Percentiles rank a stretch among this genome's conserved stretches.
Evolutionary conservation across 37 sponge, comb jelly and placozoan genomes (phyloP).

Genomic region (Bolinopsis microptera): DNA sequence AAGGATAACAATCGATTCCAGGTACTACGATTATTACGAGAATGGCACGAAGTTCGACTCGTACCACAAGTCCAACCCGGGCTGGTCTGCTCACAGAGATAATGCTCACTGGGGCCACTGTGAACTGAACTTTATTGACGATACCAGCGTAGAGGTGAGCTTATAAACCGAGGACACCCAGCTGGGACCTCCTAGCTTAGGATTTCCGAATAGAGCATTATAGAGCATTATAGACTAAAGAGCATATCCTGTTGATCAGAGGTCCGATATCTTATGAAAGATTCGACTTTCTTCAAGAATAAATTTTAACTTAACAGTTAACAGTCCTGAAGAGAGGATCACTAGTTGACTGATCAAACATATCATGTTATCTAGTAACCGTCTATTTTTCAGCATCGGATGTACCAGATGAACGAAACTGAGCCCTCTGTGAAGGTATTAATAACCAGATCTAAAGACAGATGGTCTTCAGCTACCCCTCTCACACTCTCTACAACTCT

Average conservation of each 20-base stretch:
- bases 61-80: not conserved
- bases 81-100: not conserved
- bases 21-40: not conserved
- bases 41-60: not conserved
- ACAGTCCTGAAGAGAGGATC: too few species aligned
- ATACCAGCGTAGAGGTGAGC: not conserved
- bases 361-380: too few species aligned
- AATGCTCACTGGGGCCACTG: constrained; percentile 16
- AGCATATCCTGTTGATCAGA: too few species aligned
- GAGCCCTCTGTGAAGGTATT: not conserved
- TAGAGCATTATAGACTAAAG: too few species aligned
- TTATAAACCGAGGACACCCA: too few species aligned
- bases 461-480: not conserved
- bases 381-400: not conserved
- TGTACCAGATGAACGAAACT: not conserved
- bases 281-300: too few species aligned
- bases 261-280: too few species aligned
- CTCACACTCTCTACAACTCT: not conserved
- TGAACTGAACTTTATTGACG: not conserved
- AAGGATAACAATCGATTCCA: too few species aligned
- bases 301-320: too few species aligned
- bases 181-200: too few species aligned
- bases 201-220: too few species aligned
- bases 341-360: too few species aligned
- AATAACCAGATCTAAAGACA: not conserved